Conservation (phyloP, 1,140 invertebrate genomes). For the Cherax quadricarinatus region DNA sequence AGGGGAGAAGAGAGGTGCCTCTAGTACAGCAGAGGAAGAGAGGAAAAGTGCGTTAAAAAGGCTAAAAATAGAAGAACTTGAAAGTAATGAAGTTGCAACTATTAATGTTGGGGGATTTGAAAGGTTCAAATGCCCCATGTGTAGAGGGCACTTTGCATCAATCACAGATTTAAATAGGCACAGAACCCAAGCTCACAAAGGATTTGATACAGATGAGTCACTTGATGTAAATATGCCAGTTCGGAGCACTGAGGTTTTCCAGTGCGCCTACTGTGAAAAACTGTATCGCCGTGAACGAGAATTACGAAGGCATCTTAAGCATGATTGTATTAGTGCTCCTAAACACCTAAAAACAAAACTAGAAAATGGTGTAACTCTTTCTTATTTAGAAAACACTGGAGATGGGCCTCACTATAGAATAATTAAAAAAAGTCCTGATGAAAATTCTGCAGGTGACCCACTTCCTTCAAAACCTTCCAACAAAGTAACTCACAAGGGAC, state of each 20-base stretch:
- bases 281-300: constrained; percentile 54
- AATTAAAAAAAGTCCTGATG: constrained; percentile 25
- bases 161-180: constrained; percentile 48
- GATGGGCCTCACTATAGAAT: constrained; percentile 41
- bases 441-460: background rate
- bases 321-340: constrained; percentile 43
- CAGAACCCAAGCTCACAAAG: constrained; percentile 38
- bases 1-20: constrained; percentile 45
- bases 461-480: background rate
- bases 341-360: constrained; percentile 25
- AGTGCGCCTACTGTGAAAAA: constrained; percentile 58
- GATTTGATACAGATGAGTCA: constrained; percentile 3
- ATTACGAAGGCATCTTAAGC: constrained; percentile 52
- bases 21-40: constrained; percentile 12
- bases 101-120: constrained; percentile 47
- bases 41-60: constrained; percentile 17
- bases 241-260: constrained; percentile 14
- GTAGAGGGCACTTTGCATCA: constrained; percentile 47
- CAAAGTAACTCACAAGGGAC: constrained; percentile 14
- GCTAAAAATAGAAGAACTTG: constrained; percentile 25
- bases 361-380: constrained; percentile 5
- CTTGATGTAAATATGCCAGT: background rate
- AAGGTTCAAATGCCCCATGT: constrained; percentile 50
- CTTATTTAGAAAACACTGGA: background rate
- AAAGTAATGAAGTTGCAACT: constrained; percentile 23